phyloP scores from a whole-genome alignment of 2,797 vertebrate species.

The Scarus forsteni region DNA sequence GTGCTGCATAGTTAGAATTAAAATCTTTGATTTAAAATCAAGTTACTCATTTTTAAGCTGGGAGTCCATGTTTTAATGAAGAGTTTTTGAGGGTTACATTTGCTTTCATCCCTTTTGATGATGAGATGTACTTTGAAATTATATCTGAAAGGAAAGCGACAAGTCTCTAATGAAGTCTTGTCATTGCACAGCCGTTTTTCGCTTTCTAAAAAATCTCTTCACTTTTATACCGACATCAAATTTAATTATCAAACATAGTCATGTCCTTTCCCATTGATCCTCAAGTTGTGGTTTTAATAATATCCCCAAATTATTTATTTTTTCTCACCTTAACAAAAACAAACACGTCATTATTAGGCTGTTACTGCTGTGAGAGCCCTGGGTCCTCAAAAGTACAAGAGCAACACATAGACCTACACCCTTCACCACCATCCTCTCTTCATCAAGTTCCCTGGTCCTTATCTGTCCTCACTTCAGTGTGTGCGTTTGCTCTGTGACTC shows the following conservation, averaged over 20 bases:
- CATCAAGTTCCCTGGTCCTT: constrained; percentile 42
- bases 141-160: too few species aligned
- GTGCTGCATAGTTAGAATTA: not conserved
- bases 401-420: constrained; percentile 20
- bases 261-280: constrained; percentile 6
- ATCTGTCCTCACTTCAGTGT: constrained; percentile 23
- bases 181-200: too few species aligned
- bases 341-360: constrained; percentile 22
- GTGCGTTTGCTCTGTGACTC: constrained; percentile 40
- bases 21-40: too few species aligned
- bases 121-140: too few species aligned
- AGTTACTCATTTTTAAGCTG: too few species aligned
- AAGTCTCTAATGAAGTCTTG: too few species aligned
- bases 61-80: too few species aligned
- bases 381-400: constrained; percentile 43
- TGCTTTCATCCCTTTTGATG: too few species aligned
- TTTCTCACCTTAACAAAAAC: constrained; percentile 32
- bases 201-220: too few species aligned
- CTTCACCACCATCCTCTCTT: constrained; percentile 29
- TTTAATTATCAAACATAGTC: not conserved
- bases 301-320: constrained; percentile 2
- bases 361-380: constrained; percentile 29
- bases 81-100: too few species aligned
- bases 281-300: constrained; percentile 23
- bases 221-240: not conserved